A percentile compares a stretch with the other conserved stretches of the same genome.
These are phyloP conservation scores for Pseudobourletiella spinata DNA, from an alignment of 1,140 invertebrate species.

Conservation along the genomic window DNA sequence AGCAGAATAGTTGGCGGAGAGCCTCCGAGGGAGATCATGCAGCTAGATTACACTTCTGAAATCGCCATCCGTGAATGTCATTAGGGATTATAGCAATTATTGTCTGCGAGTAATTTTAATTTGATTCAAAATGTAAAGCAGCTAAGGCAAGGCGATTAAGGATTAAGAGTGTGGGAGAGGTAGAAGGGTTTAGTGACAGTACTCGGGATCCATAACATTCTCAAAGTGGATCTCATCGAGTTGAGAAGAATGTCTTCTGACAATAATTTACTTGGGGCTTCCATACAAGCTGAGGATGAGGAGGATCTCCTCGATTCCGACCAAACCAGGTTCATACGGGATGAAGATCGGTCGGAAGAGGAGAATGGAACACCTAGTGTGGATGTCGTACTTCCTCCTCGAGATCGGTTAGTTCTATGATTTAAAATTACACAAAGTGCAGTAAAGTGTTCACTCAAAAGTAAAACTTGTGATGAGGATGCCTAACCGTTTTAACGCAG, in stretches of 20 bases:
- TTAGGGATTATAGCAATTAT: too few relatives aligned
- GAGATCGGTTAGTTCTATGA: constrained; percentile 39
- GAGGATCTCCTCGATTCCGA: not conserved
- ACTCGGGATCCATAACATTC: constrained; percentile 1
- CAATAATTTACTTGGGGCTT: constrained; percentile 8
- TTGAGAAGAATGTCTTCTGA: constrained; percentile 11
- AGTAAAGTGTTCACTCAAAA: too few relatives aligned
- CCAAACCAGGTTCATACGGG: not conserved
- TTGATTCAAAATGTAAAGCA: not conserved
- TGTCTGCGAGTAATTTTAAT: not conserved
- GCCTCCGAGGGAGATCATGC: too few relatives aligned
- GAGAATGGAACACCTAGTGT: not conserved
- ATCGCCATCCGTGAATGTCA: too few relatives aligned
- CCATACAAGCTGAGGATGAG: constrained; percentile 4
- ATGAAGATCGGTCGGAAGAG: not conserved
- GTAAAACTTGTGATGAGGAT: too few relatives aligned
- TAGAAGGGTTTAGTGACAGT: not conserved
- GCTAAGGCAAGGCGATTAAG: not conserved
- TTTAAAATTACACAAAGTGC: too few relatives aligned
- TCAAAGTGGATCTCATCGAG: not conserved
- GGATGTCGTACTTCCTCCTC: constrained; percentile 7
- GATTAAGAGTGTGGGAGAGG: not conserved
- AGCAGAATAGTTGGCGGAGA: too few relatives aligned
- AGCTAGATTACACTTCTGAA: too few relatives aligned
- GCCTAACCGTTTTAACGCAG: too few relatives aligned